Conservation (phyloP, 2,888 invertebrate species). For the Drosophila acutilabella region DNA sequence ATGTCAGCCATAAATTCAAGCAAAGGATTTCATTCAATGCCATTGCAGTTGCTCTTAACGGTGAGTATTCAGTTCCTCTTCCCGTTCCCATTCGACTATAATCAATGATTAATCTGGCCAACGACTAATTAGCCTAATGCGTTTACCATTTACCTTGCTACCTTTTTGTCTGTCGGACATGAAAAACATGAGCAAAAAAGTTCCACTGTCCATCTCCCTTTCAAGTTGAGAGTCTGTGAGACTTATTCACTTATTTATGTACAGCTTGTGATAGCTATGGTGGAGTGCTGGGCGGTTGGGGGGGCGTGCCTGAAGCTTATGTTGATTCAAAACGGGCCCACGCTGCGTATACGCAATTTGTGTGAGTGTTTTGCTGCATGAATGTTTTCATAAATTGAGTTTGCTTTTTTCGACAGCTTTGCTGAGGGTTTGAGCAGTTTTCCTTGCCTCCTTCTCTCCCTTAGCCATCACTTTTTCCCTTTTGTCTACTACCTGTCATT, state of each 20-base stretch:
- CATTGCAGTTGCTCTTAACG: constrained; percentile 60
- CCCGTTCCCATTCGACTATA: not conserved
- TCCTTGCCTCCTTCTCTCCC: not conserved
- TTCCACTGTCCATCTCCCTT: constrained; percentile 18
- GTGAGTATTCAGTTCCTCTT: constrained; percentile 41
- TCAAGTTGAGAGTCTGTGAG: constrained; percentile 1
- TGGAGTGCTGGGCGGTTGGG: not conserved
- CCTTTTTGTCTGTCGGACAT: constrained; percentile 5
- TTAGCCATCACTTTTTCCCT: not conserved
- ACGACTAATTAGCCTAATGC: constrained; percentile 58
- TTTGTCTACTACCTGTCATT: constrained; percentile 50
- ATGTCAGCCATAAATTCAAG: constrained; percentile 58
- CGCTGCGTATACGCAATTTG: constrained; percentile 73
- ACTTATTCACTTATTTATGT: constrained; percentile 57
- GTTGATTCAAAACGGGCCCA: constrained; percentile 52
- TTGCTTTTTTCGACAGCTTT: constrained; percentile 73
- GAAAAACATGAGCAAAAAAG: not conserved
- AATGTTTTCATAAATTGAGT: constrained; percentile 78
- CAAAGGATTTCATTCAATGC: constrained; percentile 52
- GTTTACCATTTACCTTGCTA: constrained; percentile 22
- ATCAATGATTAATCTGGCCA: constrained; percentile 30
- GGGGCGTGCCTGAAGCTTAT: constrained; percentile 13
- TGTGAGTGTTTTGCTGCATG: constrained; percentile 49
- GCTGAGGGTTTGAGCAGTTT: constrained; percentile 39
- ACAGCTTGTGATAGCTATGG: constrained; percentile 28